Evolutionary conservation across 2,113 vertebrate genomes (phyloP).

Genomic region (Ctenomys sociabilis): DNA sequence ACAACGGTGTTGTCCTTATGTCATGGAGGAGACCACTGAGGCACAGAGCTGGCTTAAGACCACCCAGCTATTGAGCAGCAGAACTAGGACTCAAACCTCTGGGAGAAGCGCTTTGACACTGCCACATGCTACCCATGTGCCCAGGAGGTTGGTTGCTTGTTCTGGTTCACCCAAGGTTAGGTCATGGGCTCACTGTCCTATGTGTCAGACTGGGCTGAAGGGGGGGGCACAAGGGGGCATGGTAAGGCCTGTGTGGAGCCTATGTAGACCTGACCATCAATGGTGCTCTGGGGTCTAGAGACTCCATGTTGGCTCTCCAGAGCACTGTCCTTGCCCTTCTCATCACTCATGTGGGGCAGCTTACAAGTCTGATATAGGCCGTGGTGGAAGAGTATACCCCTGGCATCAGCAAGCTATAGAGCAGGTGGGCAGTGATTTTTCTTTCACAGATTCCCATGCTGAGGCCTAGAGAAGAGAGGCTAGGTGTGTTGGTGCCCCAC

Average conservation of each 20-base stretch:
- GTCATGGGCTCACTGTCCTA: too few relatives aligned
- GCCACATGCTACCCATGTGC: neutral
- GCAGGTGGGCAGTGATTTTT: neutral
- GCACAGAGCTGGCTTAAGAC: neutral
- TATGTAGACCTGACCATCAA: neutral
- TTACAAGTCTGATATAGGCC: neutral
- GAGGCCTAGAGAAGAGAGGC: neutral
- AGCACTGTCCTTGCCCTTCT: neutral
- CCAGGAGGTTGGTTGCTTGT: accelerated
- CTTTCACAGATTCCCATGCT: neutral
- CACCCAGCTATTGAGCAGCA: neutral
- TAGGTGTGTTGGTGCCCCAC: neutral
- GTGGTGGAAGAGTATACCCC: neutral
- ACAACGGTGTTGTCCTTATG: accelerated
- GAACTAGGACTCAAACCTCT: neutral
- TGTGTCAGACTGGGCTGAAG: neutral
- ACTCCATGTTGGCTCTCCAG: accelerated
- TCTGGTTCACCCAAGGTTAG: neutral
- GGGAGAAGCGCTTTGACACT: neutral
- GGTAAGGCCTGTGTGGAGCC: neutral
- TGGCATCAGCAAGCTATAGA: neutral
- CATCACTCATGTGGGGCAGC: neutral
- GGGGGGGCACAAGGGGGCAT: neutral
- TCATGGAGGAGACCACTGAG: neutral
- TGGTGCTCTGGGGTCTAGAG: neutral